Percentiles rank a stretch among this genome's conserved stretches.
Evolutionary conservation across 2,113 vertebrate genomes (phyloP).

Genomic region (Tichodroma muraria): DNA sequence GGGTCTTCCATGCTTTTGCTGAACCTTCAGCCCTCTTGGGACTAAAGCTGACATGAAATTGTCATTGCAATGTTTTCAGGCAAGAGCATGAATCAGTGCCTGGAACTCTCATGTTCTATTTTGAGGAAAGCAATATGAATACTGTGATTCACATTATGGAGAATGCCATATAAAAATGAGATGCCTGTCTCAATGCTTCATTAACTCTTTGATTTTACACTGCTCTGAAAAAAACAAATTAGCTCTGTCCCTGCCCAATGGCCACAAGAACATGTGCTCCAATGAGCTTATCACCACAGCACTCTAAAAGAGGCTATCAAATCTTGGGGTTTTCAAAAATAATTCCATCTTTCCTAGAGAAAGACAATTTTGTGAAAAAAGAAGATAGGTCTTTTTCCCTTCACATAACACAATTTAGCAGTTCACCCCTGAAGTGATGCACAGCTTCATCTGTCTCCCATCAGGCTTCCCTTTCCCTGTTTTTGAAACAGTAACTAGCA

Average conservation of each 20-base stretch:
- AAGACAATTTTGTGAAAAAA: background rate
- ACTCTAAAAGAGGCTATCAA: background rate
- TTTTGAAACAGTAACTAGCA: background rate
- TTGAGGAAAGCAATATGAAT: background rate
- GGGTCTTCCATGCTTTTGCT: background rate
- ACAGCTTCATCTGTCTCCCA: background rate
- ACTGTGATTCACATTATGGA: background rate
- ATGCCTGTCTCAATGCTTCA: background rate
- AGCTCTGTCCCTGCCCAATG: background rate
- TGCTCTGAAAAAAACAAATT: background rate
- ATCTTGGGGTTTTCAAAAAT: background rate
- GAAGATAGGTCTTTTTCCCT: background rate
- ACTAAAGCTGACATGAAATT: background rate
- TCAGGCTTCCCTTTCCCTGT: background rate
- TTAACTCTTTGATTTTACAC: background rate
- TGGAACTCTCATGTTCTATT: background rate
- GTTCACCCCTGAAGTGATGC: background rate
- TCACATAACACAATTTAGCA: background rate
- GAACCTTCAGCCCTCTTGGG: background rate
- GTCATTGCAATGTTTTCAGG: background rate
- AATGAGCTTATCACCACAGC: background rate
- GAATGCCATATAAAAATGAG: background rate
- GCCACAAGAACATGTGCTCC: background rate
- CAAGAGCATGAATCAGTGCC: background rate
- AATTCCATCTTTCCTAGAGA: background rate